Percentiles rank a stretch among this genome's conserved stretches.
These are phyloP conservation scores for Sebastes dallii DNA, from an alignment of 2,797 vertebrate genomes.

Conservation along the genomic window DNA sequence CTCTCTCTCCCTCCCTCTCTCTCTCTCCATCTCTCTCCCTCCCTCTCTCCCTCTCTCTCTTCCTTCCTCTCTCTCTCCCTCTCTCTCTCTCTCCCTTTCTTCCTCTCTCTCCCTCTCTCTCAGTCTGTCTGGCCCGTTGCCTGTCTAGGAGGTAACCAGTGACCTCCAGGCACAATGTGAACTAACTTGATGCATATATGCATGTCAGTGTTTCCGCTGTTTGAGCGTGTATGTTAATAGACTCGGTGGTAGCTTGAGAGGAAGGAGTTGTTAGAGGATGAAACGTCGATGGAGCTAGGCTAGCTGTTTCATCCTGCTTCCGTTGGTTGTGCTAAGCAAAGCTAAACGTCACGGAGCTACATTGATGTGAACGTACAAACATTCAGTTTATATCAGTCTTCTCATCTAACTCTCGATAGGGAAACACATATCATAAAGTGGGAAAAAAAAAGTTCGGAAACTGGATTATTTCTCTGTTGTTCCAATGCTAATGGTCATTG, in stretches of 20 bases:
- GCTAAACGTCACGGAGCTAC: not conserved
- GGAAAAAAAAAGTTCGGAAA: too few relatives aligned
- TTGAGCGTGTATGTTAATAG: not conserved
- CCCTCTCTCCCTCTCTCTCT: fast-evolving
- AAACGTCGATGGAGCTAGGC: not conserved
- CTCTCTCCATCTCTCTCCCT: fast-evolving
- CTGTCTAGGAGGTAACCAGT: constrained; percentile 16
- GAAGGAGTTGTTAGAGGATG: not conserved
- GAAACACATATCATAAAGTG: too few relatives aligned
- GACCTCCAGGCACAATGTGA: constrained; percentile 39
- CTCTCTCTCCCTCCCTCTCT: too few relatives aligned
- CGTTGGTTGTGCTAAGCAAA: not conserved
- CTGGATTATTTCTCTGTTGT: too few relatives aligned
- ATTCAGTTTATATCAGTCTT: too few relatives aligned
- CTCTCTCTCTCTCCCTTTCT: fast-evolving
- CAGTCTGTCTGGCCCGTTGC: not conserved
- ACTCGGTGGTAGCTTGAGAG: not conserved
- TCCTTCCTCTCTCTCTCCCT: fast-evolving
- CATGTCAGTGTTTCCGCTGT: not conserved
- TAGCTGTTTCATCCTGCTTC: not conserved
- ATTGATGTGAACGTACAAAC: too few relatives aligned
- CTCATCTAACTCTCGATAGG: too few relatives aligned
- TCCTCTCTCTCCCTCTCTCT: too few relatives aligned
- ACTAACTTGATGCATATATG: constrained; percentile 33
- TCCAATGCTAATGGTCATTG: too few relatives aligned